Conservation (phyloP, 64 coral and sea anemone genomes). For the Montipora capricornis region DNA sequence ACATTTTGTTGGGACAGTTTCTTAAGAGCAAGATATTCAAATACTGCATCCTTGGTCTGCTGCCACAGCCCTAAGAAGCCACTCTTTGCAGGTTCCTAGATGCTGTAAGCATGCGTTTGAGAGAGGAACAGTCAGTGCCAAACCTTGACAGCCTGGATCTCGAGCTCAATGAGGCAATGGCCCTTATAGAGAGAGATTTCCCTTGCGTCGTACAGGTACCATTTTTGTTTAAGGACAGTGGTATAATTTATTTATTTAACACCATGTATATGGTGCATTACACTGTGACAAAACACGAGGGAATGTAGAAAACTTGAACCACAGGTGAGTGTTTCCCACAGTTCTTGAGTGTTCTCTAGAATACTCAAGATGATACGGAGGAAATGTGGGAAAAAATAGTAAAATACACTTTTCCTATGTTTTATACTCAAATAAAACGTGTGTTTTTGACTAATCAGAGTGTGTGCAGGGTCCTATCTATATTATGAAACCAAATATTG, state of each 20-base stretch:
- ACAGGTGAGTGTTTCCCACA: no score
- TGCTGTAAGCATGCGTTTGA: conserved; percentile 2
- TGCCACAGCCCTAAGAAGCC: neutral
- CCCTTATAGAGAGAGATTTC: conserved; percentile 44
- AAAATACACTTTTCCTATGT: neutral
- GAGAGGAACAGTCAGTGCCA: neutral
- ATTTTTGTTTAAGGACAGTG: neutral
- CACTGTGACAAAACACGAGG: no score
- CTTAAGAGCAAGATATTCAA: conserved; percentile 61
- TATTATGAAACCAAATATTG: no score
- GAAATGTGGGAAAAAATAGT: no score
- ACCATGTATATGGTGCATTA: no score
- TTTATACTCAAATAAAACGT: neutral
- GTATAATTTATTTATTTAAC: no score
- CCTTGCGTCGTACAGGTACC: conserved; percentile 35
- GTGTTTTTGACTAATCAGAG: neutral
- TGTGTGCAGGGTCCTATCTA: no score
- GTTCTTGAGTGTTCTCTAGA: no score
- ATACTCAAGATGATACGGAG: no score
- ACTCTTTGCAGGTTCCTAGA: conserved; percentile 24
- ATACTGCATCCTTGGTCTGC: conserved; percentile 21
- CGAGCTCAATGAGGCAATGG: conserved; percentile 43
- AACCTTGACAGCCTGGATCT: neutral
- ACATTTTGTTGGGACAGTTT: neutral
- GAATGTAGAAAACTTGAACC: no score